These are phyloP conservation scores for Erpornis zantholeuca DNA, from an alignment of 2,113 vertebrate species.

Conservation along the genomic window DNA sequence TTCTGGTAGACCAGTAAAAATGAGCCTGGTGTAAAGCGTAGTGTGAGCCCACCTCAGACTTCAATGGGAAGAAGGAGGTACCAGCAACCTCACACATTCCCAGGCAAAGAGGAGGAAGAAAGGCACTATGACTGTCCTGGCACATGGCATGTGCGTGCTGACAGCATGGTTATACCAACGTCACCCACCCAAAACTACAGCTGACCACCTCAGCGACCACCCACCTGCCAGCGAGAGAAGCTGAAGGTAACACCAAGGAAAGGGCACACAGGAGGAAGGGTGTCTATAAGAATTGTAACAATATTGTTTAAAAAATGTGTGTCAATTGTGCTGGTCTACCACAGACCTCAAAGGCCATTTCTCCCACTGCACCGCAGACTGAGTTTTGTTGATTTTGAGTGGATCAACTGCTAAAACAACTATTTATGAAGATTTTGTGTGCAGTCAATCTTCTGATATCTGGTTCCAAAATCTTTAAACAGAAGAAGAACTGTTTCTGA, in stretches of 20 bases:
- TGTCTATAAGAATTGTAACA: background rate
- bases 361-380: background rate
- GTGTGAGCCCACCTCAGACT: background rate
- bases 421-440: background rate
- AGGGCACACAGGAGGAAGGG: background rate
- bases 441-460: background rate
- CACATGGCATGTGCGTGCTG: background rate
- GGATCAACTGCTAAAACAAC: background rate
- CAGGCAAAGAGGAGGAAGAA: background rate
- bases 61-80: background rate
- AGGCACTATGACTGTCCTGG: background rate
- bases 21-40: rapidly evolving
- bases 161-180: background rate
- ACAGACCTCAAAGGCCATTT: background rate
- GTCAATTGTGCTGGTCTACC: background rate
- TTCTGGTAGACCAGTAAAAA: background rate
- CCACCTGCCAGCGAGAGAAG: background rate
- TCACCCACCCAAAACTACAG: background rate
- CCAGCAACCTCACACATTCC: background rate
- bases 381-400: background rate
- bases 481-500: background rate
- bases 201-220: background rate
- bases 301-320: background rate
- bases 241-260: background rate
- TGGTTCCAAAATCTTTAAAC: background rate